Base-by-base conservation (phyloP, 2,113 vertebrate genomes). In the Psilopsiagon aurifrons region DNA sequence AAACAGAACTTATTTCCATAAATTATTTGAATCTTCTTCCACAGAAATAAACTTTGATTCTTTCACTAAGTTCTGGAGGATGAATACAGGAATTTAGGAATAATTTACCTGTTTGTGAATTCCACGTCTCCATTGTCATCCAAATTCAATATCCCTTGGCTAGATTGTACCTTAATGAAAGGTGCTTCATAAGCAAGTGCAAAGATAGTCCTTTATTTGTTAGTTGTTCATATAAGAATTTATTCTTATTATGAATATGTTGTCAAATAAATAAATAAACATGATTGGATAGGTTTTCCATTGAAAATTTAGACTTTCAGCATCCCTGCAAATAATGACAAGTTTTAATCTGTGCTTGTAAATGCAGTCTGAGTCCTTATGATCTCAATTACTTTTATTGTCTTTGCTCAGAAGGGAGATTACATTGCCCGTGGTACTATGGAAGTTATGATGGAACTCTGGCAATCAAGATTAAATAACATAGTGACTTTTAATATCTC, bases 401-500 rank as follows among this genome's bases (percentile, higher is more conserved):
- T 13, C 51, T 88, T 43, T 3, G 0, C 17, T 71, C 24, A 51
- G 3, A 23, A 20, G 10, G 20, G 28, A 70, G 16, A 43, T 35
- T 35, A 62, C 13, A 11, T 35, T 20, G 74, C 23, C 15, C 27
- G 12, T 0, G 1, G 7, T 46, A 74, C 7, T 25, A 46, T 1
- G 3, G 57, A 64, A 77, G 18, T 4, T 3, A 28, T 67, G 12
- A 55, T 37, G 10, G 27, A 75, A 63, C 11, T 2, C 8, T 85
- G 20, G 5, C 31, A 25, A 73, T 70, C 14, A 37, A 43, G 14
- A 67, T 83, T 28, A 4, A 17, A 1, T 17, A 17, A 49, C 28
- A 82, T 86, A 70, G 4, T 86, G 11, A 31, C 23, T 62, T 91
- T 33, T 41, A 43, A 13, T 52, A 41, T 37, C 12, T 12, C 46